Conservation (phyloP, 2,888 invertebrate genomes). For the Diaphora mendica region DNA sequence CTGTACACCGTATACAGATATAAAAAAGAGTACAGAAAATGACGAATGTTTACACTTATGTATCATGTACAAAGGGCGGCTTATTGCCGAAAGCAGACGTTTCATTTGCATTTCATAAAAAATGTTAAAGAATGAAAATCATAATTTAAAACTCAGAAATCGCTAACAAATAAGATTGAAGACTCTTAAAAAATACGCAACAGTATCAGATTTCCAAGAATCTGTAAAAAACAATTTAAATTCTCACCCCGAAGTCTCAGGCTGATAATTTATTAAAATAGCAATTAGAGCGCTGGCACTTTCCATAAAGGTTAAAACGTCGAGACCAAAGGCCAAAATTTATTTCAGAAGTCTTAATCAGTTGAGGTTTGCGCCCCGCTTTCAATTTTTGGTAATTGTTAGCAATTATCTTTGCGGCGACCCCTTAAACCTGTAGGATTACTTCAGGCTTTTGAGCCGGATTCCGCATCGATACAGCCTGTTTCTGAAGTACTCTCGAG, state of each 20-base stretch:
- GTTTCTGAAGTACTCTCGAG: slow-evolving; percentile 23
- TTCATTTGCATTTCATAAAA: background rate
- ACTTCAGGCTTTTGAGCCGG: slow-evolving; percentile 30
- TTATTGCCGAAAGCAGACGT: too few relatives aligned
- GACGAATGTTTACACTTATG: too few relatives aligned
- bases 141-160: background rate
- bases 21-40: too few relatives aligned
- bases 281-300: slow-evolving; percentile 61
- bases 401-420: slow-evolving; percentile 43
- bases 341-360: slow-evolving; percentile 49
- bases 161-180: too few relatives aligned
- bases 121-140: too few relatives aligned
- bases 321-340: slow-evolving; percentile 52
- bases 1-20: too few relatives aligned
- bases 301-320: slow-evolving; percentile 44
- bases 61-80: too few relatives aligned
- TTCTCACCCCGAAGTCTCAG: slow-evolving; percentile 47
- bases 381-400: slow-evolving; percentile 57
- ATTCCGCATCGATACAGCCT: slow-evolving; percentile 27
- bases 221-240: slow-evolving; percentile 26
- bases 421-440: slow-evolving; percentile 30
- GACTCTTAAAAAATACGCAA: background rate
- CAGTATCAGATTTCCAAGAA: background rate
- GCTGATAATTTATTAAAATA: slow-evolving; percentile 70
- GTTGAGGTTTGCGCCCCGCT: slow-evolving; percentile 43